Evolutionary conservation across 1,140 invertebrate genomes (phyloP).

Genomic region (Drosophila sulfurigaster): DNA sequence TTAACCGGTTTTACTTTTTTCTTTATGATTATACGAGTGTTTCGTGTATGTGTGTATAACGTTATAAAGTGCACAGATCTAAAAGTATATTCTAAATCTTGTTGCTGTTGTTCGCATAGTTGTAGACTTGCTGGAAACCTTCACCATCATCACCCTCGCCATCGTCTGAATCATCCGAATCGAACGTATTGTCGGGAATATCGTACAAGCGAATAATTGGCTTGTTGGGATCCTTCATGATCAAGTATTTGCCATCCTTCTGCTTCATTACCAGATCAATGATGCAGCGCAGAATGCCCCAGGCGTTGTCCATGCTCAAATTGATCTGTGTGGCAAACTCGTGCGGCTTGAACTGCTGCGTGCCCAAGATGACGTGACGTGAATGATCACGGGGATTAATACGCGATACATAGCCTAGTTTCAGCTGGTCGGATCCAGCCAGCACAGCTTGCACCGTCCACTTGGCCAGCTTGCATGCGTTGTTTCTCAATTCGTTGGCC

Average conservation of each 20-base stretch:
- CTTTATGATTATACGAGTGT: slow-evolving; percentile 39
- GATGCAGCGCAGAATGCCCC: slow-evolving; percentile 99
- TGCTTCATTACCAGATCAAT: slow-evolving; percentile 99
- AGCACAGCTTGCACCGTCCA: slow-evolving; percentile 99
- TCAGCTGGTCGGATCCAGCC: slow-evolving; percentile 98
- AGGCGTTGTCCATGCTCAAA: slow-evolving; percentile 99
- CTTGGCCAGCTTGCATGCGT: slow-evolving; percentile 99
- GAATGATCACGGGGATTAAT: slow-evolving; percentile 96
- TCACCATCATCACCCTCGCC: slow-evolving; percentile 90
- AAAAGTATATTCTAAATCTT: slow-evolving; percentile 64
- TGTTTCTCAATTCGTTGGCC: slow-evolving; percentile 99
- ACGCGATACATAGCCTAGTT: slow-evolving; percentile 99
- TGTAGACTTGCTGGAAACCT: slow-evolving; percentile 83
- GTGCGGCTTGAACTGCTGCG: slow-evolving; percentile 98
- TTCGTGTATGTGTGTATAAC: slow-evolving; percentile 30
- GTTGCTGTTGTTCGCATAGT: slow-evolving; percentile 72
- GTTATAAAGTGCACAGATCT: slow-evolving; percentile 27
- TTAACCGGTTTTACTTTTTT: slow-evolving; percentile 53
- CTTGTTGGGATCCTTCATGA: slow-evolving; percentile 99
- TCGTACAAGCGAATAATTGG: slow-evolving; percentile 98
- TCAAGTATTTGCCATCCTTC: slow-evolving; percentile 98
- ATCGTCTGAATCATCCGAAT: slow-evolving; percentile 97
- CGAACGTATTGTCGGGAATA: slow-evolving; percentile 99
- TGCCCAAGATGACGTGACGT: slow-evolving; percentile 98
- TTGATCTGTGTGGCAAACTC: slow-evolving; percentile 99